A percentile compares a stretch with the other conserved stretches of the same genome.
These are phyloP conservation scores for Mormyrus proboscirostris DNA, from an alignment of 2,797 vertebrate genomes.

Conservation along the genomic window DNA sequence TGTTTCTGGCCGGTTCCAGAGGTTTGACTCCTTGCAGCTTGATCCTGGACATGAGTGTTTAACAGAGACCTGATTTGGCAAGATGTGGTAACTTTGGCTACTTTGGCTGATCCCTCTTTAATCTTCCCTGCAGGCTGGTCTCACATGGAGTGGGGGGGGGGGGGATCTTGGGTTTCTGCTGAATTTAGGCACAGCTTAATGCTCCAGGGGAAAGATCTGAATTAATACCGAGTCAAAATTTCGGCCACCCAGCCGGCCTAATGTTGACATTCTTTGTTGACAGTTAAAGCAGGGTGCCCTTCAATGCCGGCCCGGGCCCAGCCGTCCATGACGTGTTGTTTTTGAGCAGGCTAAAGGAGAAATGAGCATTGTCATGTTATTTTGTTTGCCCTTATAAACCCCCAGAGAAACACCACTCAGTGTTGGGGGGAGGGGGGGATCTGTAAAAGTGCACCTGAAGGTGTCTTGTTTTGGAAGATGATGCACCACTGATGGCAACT, in stretches of 20 bases:
- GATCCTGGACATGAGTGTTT: neutral
- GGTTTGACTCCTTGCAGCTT: neutral
- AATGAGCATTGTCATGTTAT: neutral
- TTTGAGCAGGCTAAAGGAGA: neutral
- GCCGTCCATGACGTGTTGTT: neutral
- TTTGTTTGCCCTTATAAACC: neutral
- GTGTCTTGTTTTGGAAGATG: neutral
- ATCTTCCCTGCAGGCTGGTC: neutral
- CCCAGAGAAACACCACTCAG: neutral
- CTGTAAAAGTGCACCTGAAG: neutral
- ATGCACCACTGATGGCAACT: neutral
- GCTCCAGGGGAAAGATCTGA: neutral
- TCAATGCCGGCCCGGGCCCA: neutral
- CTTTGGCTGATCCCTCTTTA: neutral
- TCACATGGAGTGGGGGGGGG: neutral
- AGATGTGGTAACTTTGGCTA: neutral
- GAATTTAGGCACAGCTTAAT: neutral
- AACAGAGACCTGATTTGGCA: neutral
- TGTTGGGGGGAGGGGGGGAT: neutral
- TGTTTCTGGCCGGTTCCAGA: neutral
- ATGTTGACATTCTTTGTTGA: neutral
- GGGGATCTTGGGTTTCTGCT: neutral
- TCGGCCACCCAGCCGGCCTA: neutral
- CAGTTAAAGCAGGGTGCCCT: neutral
- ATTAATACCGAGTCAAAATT: slow-evolving; percentile 10